These are phyloP conservation scores for Orthosia cruda DNA, from an alignment of 2,888 invertebrate genomes.

Conservation along the genomic window DNA sequence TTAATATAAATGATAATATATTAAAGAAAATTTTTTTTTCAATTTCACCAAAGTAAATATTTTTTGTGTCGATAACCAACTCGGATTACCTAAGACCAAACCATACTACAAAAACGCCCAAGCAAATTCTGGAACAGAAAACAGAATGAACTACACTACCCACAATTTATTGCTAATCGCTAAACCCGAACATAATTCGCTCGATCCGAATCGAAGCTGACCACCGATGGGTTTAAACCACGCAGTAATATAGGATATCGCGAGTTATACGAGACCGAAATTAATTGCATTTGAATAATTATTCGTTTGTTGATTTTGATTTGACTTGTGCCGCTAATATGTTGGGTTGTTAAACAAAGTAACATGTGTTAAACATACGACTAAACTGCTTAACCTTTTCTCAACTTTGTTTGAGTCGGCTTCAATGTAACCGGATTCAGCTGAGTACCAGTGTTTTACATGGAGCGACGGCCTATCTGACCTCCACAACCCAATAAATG, in stretches of 20 bases:
- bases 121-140: conserved; percentile 34
- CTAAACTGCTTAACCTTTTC: no score
- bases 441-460: no score
- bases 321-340: conserved; percentile 2
- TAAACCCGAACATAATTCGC: conserved; percentile 66
- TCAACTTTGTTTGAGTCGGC: no score
- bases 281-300: conserved; percentile 35
- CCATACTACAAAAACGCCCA: background rate
- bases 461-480: no score
- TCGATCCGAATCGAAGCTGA: conserved; percentile 46
- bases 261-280: conserved; percentile 48
- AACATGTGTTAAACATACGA: no score
- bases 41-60: no score
- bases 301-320: conserved; percentile 17
- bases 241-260: conserved; percentile 50
- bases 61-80: no score
- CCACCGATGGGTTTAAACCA: conserved; percentile 64
- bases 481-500: no score
- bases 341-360: background rate
- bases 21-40: no score
- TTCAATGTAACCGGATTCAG: no score
- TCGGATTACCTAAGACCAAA: background rate
- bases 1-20: no score
- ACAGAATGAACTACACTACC: conserved; percentile 59
- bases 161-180: conserved; percentile 69